phyloP scores from a whole-genome alignment of 1,140 invertebrate genomes.

The Drosophila azteca region DNA sequence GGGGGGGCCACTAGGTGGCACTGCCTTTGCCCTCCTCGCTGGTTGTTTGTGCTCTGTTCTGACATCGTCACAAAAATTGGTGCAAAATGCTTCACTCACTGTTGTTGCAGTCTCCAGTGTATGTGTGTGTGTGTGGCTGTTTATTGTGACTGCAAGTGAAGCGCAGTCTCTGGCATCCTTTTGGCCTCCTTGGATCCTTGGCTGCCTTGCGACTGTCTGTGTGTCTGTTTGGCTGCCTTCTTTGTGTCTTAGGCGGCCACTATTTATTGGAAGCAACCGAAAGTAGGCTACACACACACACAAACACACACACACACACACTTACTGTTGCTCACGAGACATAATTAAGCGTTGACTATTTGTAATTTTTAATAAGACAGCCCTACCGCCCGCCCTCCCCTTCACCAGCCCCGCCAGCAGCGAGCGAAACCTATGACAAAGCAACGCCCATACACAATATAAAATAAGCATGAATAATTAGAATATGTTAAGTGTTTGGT shows the following conservation, averaged over 20 bases:
- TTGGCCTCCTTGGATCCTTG: too few species aligned
- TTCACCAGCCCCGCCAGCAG: background rate
- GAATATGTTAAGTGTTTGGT: slow-evolving; percentile 83
- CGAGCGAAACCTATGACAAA: slow-evolving; percentile 17
- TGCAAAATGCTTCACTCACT: slow-evolving; percentile 68
- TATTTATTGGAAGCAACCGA: slow-evolving; percentile 62
- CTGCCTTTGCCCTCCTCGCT: slow-evolving; percentile 25
- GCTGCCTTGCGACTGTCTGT: too few species aligned
- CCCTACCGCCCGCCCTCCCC: slow-evolving; percentile 7
- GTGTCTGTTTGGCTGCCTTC: too few species aligned
- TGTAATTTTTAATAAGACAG: slow-evolving; percentile 80
- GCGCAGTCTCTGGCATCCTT: too few species aligned
- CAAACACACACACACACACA: slow-evolving; percentile 6
- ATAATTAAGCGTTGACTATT: slow-evolving; percentile 78
- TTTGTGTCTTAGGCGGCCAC: slow-evolving; percentile 5
- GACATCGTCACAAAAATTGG: slow-evolving; percentile 80
- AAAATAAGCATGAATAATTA: slow-evolving; percentile 84
- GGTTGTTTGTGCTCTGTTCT: slow-evolving; percentile 45
- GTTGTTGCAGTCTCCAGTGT: background rate
- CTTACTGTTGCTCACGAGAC: background rate
- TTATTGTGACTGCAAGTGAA: slow-evolving; percentile 16
- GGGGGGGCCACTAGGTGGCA: slow-evolving; percentile 44
- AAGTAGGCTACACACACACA: slow-evolving; percentile 56
- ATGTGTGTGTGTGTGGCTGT: slow-evolving; percentile 22
- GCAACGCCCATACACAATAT: slow-evolving; percentile 69